Evolutionary conservation across 1,140 invertebrate genomes (phyloP).

Genomic region (Nasonia longicornis): DNA sequence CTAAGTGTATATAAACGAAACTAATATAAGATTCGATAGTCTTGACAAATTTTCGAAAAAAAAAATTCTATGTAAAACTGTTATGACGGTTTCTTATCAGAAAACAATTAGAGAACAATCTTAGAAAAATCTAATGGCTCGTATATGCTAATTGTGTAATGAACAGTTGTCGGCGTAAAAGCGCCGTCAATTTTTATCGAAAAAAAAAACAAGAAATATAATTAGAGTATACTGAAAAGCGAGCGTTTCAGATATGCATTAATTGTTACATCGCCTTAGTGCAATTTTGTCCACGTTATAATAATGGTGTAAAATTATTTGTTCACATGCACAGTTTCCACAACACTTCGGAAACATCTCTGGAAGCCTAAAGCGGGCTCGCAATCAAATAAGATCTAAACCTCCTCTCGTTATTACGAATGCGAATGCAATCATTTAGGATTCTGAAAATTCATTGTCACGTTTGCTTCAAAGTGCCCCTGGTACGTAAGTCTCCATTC

Average conservation of each 20-base stretch:
- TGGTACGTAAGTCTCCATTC: conserved; percentile 40
- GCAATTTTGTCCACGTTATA: background rate
- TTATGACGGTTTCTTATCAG: too few relatives aligned
- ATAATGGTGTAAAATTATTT: conserved; percentile 33
- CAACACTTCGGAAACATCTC: conserved; percentile 48
- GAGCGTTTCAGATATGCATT: background rate
- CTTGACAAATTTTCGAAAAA: too few relatives aligned
- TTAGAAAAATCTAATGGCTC: too few relatives aligned
- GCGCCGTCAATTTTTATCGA: background rate
- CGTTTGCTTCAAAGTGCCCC: conserved; percentile 28
- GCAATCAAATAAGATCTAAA: conserved; percentile 21
- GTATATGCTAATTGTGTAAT: too few relatives aligned
- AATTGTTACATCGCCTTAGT: background rate
- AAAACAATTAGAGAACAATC: too few relatives aligned
- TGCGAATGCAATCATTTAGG: conserved; percentile 27
- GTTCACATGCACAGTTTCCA: conserved; percentile 46
- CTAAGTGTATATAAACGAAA: too few relatives aligned
- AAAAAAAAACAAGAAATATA: background rate
- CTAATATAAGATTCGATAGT: too few relatives aligned
- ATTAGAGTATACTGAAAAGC: background rate
- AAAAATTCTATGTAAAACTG: too few relatives aligned
- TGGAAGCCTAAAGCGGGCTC: conserved; percentile 43
- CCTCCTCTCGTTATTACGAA: conserved; percentile 21
- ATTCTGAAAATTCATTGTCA: conserved; percentile 36
- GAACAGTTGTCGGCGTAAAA: background rate